Conservation (phyloP, 1,140 invertebrate genomes). For the Cotesia glomerata region DNA sequence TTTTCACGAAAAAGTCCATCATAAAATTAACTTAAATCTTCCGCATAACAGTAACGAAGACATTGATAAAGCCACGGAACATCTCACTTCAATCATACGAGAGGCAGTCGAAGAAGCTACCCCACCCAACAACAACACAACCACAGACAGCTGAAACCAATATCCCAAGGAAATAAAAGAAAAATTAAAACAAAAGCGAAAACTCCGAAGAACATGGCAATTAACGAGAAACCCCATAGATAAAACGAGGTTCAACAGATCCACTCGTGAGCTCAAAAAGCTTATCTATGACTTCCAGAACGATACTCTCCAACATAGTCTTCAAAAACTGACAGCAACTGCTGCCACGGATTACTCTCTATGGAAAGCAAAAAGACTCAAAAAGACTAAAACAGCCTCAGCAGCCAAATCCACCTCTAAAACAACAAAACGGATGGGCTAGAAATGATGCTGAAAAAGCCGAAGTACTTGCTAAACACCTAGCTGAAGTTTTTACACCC, state of each 20-base stretch:
- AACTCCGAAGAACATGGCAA: slow-evolving; percentile 13
- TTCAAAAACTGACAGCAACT: slow-evolving; percentile 8
- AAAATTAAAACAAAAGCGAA: slow-evolving; percentile 4
- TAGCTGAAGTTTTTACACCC: slow-evolving; percentile 24
- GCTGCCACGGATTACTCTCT: slow-evolving; percentile 32
- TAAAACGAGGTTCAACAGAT: slow-evolving; percentile 19
- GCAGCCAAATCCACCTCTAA: slow-evolving; percentile 26
- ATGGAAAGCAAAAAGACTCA: slow-evolving; percentile 39
- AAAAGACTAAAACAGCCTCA: slow-evolving; percentile 5
- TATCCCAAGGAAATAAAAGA: background rate
- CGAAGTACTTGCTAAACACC: slow-evolving; percentile 28
- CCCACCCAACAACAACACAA: background rate
- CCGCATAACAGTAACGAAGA: background rate
- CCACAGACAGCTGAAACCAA: background rate
- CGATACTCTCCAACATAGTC: background rate
- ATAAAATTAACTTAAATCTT: background rate
- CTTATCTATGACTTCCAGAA: slow-evolving; percentile 3
- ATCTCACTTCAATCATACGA: slow-evolving; percentile 11
- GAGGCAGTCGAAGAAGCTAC: slow-evolving; percentile 6
- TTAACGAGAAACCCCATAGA: slow-evolving; percentile 6
- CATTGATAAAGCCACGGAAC: slow-evolving; percentile 13
- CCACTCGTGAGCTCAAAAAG: slow-evolving; percentile 10
- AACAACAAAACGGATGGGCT: slow-evolving; percentile 30
- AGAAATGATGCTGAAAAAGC: slow-evolving; percentile 35
- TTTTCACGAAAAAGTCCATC: background rate